Percentiles rank a stretch among this genome's conserved stretches.
These are phyloP conservation scores for Proterorhinus semilunaris DNA, from an alignment of 2,113 vertebrate genomes.

Conservation along the genomic window DNA sequence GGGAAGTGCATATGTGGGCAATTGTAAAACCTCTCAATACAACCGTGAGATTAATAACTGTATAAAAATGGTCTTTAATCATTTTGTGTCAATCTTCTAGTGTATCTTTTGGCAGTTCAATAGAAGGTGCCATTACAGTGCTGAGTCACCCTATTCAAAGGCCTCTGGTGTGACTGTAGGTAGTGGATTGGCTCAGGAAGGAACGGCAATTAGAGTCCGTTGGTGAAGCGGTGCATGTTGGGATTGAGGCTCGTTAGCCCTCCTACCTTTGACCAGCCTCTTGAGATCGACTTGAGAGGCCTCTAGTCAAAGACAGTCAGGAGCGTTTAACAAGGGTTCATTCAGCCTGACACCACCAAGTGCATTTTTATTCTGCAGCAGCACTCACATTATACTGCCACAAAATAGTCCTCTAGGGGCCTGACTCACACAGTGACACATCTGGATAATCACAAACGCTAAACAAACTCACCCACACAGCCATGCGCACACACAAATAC, in stretches of 20 bases:
- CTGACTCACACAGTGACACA: conserved; percentile 57
- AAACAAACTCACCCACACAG: conserved; percentile 23
- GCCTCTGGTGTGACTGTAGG: conserved; percentile 14
- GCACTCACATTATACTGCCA: conserved; percentile 26
- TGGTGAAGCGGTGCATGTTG: conserved; percentile 63
- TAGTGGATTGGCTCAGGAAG: conserved; percentile 36
- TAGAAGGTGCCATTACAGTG: not conserved
- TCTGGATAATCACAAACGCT: conserved; percentile 43
- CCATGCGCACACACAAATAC: conserved; percentile 10
- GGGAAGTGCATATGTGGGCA: no score
- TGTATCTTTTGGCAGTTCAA: not conserved
- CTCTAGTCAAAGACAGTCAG: conserved; percentile 65
- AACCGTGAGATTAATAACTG: no score
- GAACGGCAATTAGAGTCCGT: conserved; percentile 67
- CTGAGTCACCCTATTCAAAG: not conserved
- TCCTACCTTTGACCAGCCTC: conserved; percentile 56
- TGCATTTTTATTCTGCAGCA: conserved; percentile 24
- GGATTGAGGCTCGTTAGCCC: conserved; percentile 66
- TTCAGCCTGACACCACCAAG: conserved; percentile 24
- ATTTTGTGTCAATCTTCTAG: no score
- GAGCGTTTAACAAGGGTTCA: conserved; percentile 47
- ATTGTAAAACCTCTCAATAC: no score
- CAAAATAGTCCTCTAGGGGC: conserved; percentile 31
- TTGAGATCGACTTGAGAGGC: conserved; percentile 51
- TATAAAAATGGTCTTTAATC: no score